Evolutionary conservation across 2,113 vertebrate genomes (phyloP), one percentile per base, ranked within the genome.

Genomic region (Scatophagus argus): DNA sequence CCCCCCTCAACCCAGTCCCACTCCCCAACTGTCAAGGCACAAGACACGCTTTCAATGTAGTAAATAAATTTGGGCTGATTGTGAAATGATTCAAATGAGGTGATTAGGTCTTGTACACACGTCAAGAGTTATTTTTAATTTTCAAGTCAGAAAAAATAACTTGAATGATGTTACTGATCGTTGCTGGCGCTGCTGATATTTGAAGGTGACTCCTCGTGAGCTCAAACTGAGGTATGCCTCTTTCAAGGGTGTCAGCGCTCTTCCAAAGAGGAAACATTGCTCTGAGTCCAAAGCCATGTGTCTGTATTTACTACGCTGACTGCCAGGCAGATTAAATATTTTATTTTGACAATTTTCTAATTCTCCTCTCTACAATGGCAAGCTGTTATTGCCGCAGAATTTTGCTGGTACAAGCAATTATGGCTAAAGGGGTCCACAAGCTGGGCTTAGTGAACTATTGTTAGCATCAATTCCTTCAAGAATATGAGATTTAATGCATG

Each of bases 381-480:
- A 68, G 60, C 82, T 83, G 82, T 82, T 84, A 88, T 79, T 91
- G 83, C 88, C 67, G 79, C 55, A 47, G 67, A 81, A 86, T 79
- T 85, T 83, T 85, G 81, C 87, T 83, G 86, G 88, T 82, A 84
- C 83, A 85, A 91, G 93, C 91, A 92, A 91, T 94, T 91, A 93
- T 80, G 61, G 84, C 81, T 70, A 84, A 89, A 83, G 62, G 79
- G 43, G 68, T 87, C 81, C 59, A 73, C 54, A 85, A 46, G 81
- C 82, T 77, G 49, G 83, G 86, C 76, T 80, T 87, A 89, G 85
- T 81, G 52, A 89, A 83, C 87, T 91, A 92, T 92, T 90, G 87
- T 91, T 84, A 68, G 71, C 82, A 82, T 84, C 82, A 83, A 69
- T 79, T 77, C 85, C 70, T 88, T 83, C 74, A 90, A 87, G 81